Percentiles rank a stretch among this genome's conserved stretches.
Conservation (phyloP, 2,797 vertebrate species). For the Sciaenops ocellatus region DNA sequence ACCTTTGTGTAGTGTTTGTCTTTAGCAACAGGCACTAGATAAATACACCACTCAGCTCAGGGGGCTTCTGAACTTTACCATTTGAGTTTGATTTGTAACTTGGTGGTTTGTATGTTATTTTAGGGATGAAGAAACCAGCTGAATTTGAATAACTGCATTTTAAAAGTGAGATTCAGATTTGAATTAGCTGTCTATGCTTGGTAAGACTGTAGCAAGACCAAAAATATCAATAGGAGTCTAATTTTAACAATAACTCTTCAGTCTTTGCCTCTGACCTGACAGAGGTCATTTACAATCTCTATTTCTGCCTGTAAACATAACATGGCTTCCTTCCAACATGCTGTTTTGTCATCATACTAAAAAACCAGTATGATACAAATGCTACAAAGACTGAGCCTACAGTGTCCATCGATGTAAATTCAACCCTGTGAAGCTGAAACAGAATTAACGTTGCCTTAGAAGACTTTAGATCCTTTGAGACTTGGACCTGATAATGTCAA, state of each 20-base stretch:
- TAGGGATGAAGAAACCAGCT: neutral
- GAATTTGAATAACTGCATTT: slow-evolving; percentile 1
- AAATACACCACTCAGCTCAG: neutral
- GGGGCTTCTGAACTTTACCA: neutral
- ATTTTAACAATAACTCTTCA: neutral
- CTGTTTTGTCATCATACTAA: neutral
- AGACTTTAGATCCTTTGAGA: neutral
- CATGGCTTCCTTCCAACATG: too few species aligned
- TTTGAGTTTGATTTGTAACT: neutral
- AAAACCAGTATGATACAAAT: neutral
- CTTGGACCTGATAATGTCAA: too few species aligned
- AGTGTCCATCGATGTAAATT: neutral
- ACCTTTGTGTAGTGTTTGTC: slow-evolving; percentile 24
- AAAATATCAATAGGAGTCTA: neutral
- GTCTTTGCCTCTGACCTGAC: neutral
- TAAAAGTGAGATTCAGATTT: neutral
- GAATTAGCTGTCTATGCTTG: neutral
- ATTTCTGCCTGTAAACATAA: neutral
- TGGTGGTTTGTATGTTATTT: slow-evolving; percentile 2
- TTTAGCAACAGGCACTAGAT: neutral
- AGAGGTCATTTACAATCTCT: neutral
- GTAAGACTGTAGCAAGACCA: neutral
- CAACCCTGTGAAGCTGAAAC: neutral
- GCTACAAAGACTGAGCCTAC: too few species aligned
- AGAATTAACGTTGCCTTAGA: neutral